phyloP scores from a whole-genome alignment of 2,888 invertebrate species.

The Flabesymbios commensalis region DNA sequence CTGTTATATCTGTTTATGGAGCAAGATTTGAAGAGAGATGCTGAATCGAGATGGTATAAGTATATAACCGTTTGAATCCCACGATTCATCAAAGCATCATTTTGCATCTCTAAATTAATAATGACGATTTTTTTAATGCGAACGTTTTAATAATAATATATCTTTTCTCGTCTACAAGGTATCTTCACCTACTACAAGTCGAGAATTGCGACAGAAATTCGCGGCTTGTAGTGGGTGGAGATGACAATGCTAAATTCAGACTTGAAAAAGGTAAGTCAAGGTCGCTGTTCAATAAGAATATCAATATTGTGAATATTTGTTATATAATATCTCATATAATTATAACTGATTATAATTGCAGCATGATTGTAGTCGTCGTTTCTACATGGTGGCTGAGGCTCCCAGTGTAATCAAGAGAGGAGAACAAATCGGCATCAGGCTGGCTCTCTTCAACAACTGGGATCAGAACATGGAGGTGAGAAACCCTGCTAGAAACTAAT shows the following conservation, averaged over 20 bases:
- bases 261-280: too few species aligned
- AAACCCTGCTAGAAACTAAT: neutral
- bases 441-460: constrained; percentile 94
- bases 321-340: neutral
- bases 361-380: constrained; percentile 89
- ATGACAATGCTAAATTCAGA: neutral
- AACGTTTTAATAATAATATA: neutral
- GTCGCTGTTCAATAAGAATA: too few species aligned
- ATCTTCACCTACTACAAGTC: too few species aligned
- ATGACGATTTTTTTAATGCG: neutral
- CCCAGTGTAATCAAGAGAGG: constrained; percentile 82
- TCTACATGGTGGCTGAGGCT: constrained; percentile 94
- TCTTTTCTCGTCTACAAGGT: neutral
- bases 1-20: neutral
- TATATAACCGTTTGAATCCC: neutral
- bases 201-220: too few species aligned
- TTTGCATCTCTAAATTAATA: neutral
- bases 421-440: constrained; percentile 90
- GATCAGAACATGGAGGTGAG: constrained; percentile 53
- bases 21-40: too few species aligned
- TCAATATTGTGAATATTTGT: too few species aligned
- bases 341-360: too few species aligned
- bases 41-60: neutral
- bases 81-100: too few species aligned
- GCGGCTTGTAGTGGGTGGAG: too few species aligned